phyloP scores from a whole-genome alignment of 2,797 vertebrate species.

The Pseudochaenichthys georgianus region DNA sequence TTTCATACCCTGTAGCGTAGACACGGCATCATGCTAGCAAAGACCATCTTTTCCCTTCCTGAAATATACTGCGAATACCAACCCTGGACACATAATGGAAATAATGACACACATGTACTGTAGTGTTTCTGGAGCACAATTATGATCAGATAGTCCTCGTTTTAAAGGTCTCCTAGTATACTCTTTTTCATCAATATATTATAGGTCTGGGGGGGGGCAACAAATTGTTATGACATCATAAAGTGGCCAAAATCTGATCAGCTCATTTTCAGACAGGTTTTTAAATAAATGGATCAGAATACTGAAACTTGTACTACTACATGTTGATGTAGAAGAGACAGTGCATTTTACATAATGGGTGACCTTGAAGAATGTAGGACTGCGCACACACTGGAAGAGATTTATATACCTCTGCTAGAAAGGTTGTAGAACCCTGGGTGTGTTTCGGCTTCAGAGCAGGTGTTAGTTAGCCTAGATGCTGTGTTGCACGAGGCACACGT shows the following conservation, averaged over 20 bases:
- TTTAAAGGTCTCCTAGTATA: too few species aligned
- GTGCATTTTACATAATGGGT: too few species aligned
- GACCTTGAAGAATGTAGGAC: too few species aligned
- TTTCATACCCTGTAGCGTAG: conserved; percentile 33
- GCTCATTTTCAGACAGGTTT: too few species aligned
- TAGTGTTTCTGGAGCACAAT: background rate
- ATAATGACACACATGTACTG: background rate
- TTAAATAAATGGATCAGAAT: too few species aligned
- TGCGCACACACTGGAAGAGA: too few species aligned
- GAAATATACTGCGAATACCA: conserved; percentile 2
- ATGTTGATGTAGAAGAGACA: too few species aligned
- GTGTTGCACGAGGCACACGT: conserved; percentile 5
- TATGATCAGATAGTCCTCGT: background rate
- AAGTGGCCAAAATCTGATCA: too few species aligned
- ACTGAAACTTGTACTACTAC: too few species aligned
- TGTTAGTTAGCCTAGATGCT: conserved; percentile 58
- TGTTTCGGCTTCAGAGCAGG: conserved; percentile 40
- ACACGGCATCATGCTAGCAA: conserved; percentile 22
- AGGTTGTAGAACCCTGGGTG: conserved; percentile 15
- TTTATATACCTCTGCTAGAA: conserved; percentile 4
- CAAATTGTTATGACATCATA: too few species aligned
- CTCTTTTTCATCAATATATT: too few species aligned
- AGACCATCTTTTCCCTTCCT: conserved; percentile 20
- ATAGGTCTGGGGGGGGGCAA: too few species aligned
- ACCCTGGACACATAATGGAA: background rate